Conservation (phyloP, 2,113 vertebrate species). For the Plecturocebus donacophilus region DNA sequence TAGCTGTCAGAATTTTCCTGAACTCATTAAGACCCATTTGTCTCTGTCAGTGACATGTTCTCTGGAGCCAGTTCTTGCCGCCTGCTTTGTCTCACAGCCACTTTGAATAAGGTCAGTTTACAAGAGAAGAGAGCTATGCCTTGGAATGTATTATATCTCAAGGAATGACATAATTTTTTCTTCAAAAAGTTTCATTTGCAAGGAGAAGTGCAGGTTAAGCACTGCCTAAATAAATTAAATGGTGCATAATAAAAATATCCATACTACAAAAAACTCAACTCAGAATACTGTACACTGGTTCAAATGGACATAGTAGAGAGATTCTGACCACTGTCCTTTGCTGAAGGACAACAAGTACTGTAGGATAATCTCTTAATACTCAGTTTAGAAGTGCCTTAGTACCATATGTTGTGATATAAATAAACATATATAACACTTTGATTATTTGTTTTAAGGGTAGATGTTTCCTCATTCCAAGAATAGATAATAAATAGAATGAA, state of each 20-base stretch:
- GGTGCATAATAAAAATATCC: not conserved
- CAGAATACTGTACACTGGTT: not conserved
- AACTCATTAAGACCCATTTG: constrained; percentile 68
- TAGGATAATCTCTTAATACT: constrained; percentile 52
- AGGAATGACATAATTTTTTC: constrained; percentile 4
- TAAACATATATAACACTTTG: not conserved
- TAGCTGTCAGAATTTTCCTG: not conserved
- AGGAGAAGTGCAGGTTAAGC: constrained; percentile 40
- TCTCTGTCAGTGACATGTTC: constrained; percentile 51
- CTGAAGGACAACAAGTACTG: constrained; percentile 24
- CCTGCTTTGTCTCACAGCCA: constrained; percentile 49
- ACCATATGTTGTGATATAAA: constrained; percentile 56
- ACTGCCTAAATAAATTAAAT: constrained; percentile 25
- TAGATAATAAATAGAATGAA: not conserved
- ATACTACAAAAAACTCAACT: not conserved
- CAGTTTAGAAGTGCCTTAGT: constrained; percentile 32
- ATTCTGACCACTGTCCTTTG: not conserved
- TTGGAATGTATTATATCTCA: not conserved
- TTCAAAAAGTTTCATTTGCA: not conserved
- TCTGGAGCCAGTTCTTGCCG: not conserved
- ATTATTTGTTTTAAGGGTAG: constrained; percentile 43
- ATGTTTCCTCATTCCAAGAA: constrained; percentile 25
- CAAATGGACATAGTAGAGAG: not conserved
- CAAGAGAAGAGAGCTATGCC: not conserved
- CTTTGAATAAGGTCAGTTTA: constrained; percentile 30